Base-by-base conservation (phyloP, 2,888 invertebrate species). In the Amphipyra tragopoginis region DNA sequence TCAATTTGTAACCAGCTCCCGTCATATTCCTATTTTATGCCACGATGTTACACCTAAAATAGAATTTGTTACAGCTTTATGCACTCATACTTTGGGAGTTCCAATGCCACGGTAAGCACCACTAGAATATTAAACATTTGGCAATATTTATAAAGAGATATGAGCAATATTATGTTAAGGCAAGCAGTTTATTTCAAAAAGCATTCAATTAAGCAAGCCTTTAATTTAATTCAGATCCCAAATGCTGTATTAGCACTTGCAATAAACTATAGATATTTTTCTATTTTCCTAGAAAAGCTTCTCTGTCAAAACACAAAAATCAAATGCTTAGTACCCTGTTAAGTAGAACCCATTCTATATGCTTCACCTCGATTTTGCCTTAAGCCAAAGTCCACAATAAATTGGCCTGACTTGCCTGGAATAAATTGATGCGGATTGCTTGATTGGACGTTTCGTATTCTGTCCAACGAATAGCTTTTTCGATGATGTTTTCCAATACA, bases 241-340 rank as follows among this genome's bases (percentile, higher is more conserved):
- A 36, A 36, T 2, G 11, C 15, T 43, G 29, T 5, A 29, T 29
- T 29, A 29, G 29, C 21, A 21, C 21, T 21, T 29, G 5, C 29
- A 42, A 42, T 21, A 42, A 42, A 26, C 34, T 5, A 15, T 29
- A 34, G 9, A 47, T 40, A 39, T 42, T 54, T 50, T 43, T 43
- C 10, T 5, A 49, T 38, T 54, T 34, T 9, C n/a, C 2, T 9
- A 49, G 10, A 43, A 8, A 21, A 45, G 15, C 45, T 58, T 40
- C 21, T n/a, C 49, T 62, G 48, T 40, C 65, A 72, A 68, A 59
- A 48, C 34, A 29, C 39, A 64, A 15, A 65, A 42, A 69, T 59
- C 50, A 45, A 13, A 21, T 54, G 38, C 53, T 72, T 53, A 48
- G 42, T 44, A 8, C n/a, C 13, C 13, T 38, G 52, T 51, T 21